Conservation (phyloP, 1,140 invertebrate genomes). For the Macrobrachium nipponense region DNA sequence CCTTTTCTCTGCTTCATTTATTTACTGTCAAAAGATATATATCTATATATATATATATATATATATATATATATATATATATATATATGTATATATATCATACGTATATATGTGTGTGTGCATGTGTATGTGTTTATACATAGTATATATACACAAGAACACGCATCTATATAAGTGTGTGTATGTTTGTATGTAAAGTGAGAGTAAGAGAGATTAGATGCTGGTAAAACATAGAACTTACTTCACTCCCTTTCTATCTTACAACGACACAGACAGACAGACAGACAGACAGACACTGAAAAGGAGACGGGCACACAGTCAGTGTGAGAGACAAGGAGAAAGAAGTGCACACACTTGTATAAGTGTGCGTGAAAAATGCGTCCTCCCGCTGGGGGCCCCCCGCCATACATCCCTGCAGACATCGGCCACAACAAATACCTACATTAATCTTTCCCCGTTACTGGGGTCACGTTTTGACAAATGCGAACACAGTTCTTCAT, state of each 20-base stretch:
- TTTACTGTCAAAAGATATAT: neutral
- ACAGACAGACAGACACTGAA: constrained; percentile 18
- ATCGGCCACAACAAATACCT: neutral
- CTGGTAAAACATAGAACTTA: neutral
- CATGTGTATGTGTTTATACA: neutral
- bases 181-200: neutral
- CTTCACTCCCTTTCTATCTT: neutral
- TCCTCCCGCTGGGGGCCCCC: too few species aligned
- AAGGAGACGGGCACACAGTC: neutral
- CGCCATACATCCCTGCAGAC: neutral
- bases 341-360: neutral
- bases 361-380: too few species aligned
- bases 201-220: neutral
- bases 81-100: neutral
- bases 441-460: constrained; percentile 9
- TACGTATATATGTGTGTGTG: neutral
- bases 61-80: constrained; percentile 19
- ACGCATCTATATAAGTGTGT: neutral
- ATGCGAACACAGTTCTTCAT: constrained; percentile 33
- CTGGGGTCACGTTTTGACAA: constrained; percentile 6
- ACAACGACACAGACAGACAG: constrained; percentile 13
- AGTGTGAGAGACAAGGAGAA: constrained; percentile 6
- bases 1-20: too few species aligned
- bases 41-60: neutral
- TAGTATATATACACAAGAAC: neutral